These are phyloP conservation scores for Galerucella calmariensis DNA, from an alignment of 2,888 invertebrate genomes.

Conservation along the genomic window DNA sequence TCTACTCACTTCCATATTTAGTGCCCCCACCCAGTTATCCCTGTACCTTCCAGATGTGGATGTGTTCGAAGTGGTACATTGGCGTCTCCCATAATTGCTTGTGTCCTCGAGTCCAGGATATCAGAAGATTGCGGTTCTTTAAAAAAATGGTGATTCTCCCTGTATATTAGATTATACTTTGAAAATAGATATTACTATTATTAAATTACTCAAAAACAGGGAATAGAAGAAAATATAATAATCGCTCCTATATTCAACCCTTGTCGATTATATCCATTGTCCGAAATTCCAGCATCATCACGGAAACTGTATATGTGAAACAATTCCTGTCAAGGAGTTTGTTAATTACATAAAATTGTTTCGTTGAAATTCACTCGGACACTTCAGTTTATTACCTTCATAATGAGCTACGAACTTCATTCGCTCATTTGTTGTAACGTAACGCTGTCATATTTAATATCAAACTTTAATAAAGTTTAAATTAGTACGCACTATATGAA, in stretches of 20 bases:
- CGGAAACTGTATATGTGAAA: neutral
- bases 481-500: conserved; percentile 4
- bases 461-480: neutral
- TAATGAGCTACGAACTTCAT: conserved; percentile 1
- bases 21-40: no score
- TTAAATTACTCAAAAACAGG: no score
- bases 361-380: neutral
- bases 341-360: conserved; percentile 4
- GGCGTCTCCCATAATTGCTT: no score
- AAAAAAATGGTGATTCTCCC: no score
- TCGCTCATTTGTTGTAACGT: neutral
- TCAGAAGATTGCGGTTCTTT: no score
- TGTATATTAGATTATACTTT: no score
- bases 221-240: neutral
- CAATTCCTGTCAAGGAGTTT: neutral
- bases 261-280: neutral
- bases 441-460: neutral
- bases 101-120: no score
- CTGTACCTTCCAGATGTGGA: no score
- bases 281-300: neutral
- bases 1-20: no score
- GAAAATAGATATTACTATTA: no score
- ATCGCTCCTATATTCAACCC: neutral
- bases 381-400: neutral
- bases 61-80: no score